Percentiles rank a stretch among this genome's conserved stretches.
Conservation (phyloP, 2,888 invertebrate genomes). For the Dicyrtoma fusca region DNA sequence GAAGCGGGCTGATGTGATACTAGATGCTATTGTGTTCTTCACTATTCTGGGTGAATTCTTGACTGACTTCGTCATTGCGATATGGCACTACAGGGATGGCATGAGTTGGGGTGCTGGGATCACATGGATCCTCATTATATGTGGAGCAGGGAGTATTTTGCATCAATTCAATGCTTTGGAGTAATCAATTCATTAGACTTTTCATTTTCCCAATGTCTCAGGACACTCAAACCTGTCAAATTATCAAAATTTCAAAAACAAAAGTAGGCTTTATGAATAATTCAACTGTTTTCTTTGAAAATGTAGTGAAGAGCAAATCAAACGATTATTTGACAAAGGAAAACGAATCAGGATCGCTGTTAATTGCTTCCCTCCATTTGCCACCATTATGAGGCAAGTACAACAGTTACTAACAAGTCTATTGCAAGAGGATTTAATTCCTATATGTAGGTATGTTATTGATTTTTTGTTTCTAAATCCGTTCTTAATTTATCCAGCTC, state of each 20-base stretch:
- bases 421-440: not conserved
- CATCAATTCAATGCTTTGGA: conserved; percentile 44
- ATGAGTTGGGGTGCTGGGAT: conserved; percentile 46
- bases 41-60: conserved; percentile 34
- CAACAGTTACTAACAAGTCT: not conserved
- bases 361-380: conserved; percentile 46
- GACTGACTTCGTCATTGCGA: conserved; percentile 38
- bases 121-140: conserved; percentile 37
- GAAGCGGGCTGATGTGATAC: conserved; percentile 39
- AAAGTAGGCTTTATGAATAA: too few species aligned
- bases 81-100: conserved; percentile 41
- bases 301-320: conserved; percentile 42
- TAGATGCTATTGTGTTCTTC: conserved; percentile 39
- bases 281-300: too few species aligned
- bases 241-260: too few species aligned
- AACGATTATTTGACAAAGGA: conserved; percentile 42
- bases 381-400: conserved; percentile 43
- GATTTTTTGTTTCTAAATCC: not conserved
- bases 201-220: too few species aligned
- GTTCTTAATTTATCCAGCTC: conserved; percentile 22
- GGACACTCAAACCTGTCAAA: too few species aligned
- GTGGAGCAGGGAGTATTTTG: conserved; percentile 43
- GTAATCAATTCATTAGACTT: conserved; percentile 25
- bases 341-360: conserved; percentile 44
- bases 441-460: not conserved